Evolutionary conservation across 2,888 invertebrate genomes (phyloP).

Genomic region (Lasioglossum oenotherae): DNA sequence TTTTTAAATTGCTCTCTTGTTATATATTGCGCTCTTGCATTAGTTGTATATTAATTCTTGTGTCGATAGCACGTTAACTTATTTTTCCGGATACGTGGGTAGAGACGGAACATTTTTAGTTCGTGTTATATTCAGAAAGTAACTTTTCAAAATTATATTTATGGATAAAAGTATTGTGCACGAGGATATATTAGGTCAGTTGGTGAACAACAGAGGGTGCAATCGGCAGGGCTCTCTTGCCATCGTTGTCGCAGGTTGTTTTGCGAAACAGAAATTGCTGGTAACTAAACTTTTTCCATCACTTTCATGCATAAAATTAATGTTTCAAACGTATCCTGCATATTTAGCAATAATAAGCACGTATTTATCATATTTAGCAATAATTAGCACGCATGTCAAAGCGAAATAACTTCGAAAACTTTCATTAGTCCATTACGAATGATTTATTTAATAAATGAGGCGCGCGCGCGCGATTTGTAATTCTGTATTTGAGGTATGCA

Average conservation of each 20-base stretch:
- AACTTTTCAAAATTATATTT: background rate
- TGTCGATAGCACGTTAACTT: background rate
- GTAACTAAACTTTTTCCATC: background rate
- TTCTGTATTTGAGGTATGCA: too few relatives aligned
- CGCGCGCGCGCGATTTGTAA: too few relatives aligned
- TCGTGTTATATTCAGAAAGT: background rate
- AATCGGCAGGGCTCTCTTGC: background rate
- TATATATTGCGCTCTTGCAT: background rate
- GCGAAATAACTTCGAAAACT: too few relatives aligned
- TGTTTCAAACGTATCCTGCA: background rate
- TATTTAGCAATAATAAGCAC: background rate
- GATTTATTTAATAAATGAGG: too few relatives aligned
- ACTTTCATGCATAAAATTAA: background rate
- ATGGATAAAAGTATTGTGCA: background rate
- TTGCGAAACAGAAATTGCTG: constrained; percentile 5
- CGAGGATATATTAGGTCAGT: constrained; percentile 1
- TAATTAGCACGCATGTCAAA: too few relatives aligned
- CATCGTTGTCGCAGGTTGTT: background rate
- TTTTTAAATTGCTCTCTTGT: background rate
- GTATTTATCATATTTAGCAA: background rate
- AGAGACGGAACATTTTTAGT: background rate
- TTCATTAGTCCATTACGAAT: too few relatives aligned
- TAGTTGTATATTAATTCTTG: background rate
- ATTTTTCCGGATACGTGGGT: background rate
- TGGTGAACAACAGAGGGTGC: background rate